Evolutionary conservation across 2,888 invertebrate genomes (phyloP).

Genomic region (Ramazzottius varieornatus): DNA sequence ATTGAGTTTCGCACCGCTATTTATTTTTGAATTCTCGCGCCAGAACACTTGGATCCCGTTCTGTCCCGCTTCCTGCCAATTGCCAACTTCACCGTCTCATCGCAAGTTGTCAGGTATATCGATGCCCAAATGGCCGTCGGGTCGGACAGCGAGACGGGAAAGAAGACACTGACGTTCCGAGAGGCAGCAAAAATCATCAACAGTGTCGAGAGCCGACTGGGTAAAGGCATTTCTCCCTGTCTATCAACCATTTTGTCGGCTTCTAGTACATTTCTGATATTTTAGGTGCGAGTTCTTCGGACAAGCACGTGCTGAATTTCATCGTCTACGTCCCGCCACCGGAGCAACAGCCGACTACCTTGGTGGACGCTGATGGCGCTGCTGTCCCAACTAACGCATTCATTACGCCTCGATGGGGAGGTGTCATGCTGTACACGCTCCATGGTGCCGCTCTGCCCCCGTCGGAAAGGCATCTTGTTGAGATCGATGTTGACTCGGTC

Average conservation of each 20-base stretch:
- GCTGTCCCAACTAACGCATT: slow-evolving; percentile 21
- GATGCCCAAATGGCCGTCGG: background rate
- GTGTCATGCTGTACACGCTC: slow-evolving; percentile 38
- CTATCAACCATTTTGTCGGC: too few species aligned
- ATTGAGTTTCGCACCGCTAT: too few species aligned
- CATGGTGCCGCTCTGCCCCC: slow-evolving; percentile 10
- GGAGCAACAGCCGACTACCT: slow-evolving; percentile 41
- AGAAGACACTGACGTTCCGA: background rate
- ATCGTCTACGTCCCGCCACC: slow-evolving; percentile 48
- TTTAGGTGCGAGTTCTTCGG: slow-evolving; percentile 49
- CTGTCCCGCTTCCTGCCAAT: slow-evolving; percentile 39
- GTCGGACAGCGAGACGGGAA: background rate
- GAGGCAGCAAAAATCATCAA: background rate
- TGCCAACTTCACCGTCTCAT: slow-evolving; percentile 52
- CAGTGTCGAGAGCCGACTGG: background rate
- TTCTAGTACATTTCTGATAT: too few species aligned
- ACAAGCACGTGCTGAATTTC: slow-evolving; percentile 52
- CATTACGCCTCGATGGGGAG: slow-evolving; percentile 48
- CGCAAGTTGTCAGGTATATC: slow-evolving; percentile 30
- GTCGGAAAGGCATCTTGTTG: slow-evolving; percentile 9
- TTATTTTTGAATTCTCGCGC: too few species aligned
- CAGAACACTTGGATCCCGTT: slow-evolving; percentile 51
- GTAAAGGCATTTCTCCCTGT: background rate
- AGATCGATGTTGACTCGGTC: slow-evolving; percentile 15
- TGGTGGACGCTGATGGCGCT: slow-evolving; percentile 33